Evolutionary conservation across 2,113 vertebrate species (phyloP).

Genomic region (Sterna hirundo): DNA sequence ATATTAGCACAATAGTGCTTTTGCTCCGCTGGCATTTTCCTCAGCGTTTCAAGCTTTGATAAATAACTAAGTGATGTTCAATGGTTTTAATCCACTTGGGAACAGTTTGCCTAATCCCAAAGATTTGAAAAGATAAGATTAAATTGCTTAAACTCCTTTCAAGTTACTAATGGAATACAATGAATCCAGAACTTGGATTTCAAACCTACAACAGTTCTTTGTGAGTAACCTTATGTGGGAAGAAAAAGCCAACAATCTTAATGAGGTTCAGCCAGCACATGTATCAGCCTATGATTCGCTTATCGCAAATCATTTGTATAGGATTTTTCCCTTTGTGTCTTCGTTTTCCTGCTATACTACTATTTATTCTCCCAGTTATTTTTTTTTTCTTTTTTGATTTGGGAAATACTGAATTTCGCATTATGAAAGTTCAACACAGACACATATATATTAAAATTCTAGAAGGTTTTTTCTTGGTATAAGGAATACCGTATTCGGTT

Average conservation of each 20-base stretch:
- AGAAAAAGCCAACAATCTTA: background rate
- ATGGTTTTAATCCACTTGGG: constrained; percentile 3
- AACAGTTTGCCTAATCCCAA: background rate
- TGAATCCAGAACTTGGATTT: background rate
- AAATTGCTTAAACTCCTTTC: background rate
- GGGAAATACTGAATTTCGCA: background rate
- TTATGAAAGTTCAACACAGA: background rate
- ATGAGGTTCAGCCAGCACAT: background rate
- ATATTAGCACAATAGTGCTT: background rate
- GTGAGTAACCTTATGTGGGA: background rate
- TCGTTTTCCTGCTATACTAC: background rate
- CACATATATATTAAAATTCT: background rate
- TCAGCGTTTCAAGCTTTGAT: background rate
- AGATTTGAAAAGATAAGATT: background rate
- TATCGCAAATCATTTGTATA: too few species aligned
- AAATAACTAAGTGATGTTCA: background rate
- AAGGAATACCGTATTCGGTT: background rate
- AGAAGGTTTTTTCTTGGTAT: background rate
- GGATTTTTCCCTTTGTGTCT: background rate
- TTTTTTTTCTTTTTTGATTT: background rate
- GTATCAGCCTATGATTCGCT: background rate
- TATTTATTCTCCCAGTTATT: background rate
- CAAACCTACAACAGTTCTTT: background rate
- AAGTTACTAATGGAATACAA: background rate
- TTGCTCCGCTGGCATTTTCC: background rate